Evolutionary conservation across 2,888 invertebrate species (phyloP), one percentile per base, ranked within the genome.

Genomic region (Pristionchus maxplancki): DNA sequence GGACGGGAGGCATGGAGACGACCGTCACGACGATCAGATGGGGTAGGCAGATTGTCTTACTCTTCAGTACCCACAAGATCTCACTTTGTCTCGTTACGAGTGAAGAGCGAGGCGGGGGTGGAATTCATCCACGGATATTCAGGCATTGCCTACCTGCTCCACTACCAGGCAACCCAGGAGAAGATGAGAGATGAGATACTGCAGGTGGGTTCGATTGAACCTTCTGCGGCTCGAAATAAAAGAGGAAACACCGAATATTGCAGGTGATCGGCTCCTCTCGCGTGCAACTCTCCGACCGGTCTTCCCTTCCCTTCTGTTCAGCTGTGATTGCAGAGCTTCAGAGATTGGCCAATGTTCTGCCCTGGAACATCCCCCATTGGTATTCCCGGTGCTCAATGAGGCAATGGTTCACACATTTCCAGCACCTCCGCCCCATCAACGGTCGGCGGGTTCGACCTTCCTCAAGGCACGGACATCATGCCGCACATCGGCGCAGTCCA

Each of bases 1-100:
- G 93, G 93, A 91, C 93, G 13, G 93, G 91, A n/a, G 93, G 93
- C 17, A 88, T 92, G 89, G 93, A 92, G 88, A 93, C 93, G 0
- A 91, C 67, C 5, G 91, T 93, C 17, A 92, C 93, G 1, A 89
- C 92, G 24, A 81, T 93, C n/a, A 89, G 90, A 58, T 93, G 93
- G 93, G 92, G 89, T 17, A 87, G 53, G 48, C n/a, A 28, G 48
- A 74, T 40, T 37, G 44, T 20, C 34, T 6, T 6, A 44, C 11
- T 44, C 44, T 44, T 44, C n/a, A n/a, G n/a, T n/a, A n/a, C n/a
- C n/a, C n/a, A n/a, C n/a, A n/a, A n/a, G n/a, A n/a, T n/a, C n/a
- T n/a, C n/a, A n/a, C n/a, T n/a, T n/a, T n/a, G n/a, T n/a, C n/a
- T n/a, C n/a, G n/a, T n/a, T n/a, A n/a, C n/a, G n/a, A n/a, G n/a